Percentiles rank a stretch among this genome's conserved stretches.
phyloP scores from a whole-genome alignment of 2,888 invertebrate species.

The Nephrotoma flavescens region DNA sequence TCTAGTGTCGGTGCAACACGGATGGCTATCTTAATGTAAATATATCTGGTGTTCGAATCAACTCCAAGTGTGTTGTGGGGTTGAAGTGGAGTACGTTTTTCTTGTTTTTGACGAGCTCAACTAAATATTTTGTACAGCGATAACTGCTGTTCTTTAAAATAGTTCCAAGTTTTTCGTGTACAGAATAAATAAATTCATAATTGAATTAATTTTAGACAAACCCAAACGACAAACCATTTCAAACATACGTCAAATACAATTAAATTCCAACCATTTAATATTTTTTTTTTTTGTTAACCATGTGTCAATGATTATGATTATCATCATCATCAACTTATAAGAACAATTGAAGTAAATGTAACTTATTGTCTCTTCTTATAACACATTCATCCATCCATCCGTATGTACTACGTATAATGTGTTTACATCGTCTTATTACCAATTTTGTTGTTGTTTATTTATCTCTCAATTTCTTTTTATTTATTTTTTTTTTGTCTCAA shows the following conservation, averaged over 20 bases:
- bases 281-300: not conserved
- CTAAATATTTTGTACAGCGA: too few relatives aligned
- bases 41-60: too few relatives aligned
- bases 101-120: too few relatives aligned
- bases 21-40: too few relatives aligned
- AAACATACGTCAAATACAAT: not conserved
- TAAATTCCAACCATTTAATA: not conserved
- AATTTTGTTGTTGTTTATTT: not conserved
- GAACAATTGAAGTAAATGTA: not conserved
- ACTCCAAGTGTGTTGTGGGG: too few relatives aligned
- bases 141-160: too few relatives aligned
- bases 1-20: too few relatives aligned
- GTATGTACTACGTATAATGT: not conserved
- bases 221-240: not conserved
- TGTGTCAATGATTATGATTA: not conserved
- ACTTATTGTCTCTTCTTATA: not conserved
- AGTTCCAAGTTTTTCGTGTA: too few relatives aligned
- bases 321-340: not conserved
- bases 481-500: not conserved
- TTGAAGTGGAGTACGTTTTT: too few relatives aligned
- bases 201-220: too few relatives aligned
- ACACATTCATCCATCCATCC: not conserved
- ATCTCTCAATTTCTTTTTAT: not conserved
- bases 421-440: not conserved
- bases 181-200: too few relatives aligned